Conservation (phyloP, 2,797 vertebrate species). For the Tapera naevia region DNA sequence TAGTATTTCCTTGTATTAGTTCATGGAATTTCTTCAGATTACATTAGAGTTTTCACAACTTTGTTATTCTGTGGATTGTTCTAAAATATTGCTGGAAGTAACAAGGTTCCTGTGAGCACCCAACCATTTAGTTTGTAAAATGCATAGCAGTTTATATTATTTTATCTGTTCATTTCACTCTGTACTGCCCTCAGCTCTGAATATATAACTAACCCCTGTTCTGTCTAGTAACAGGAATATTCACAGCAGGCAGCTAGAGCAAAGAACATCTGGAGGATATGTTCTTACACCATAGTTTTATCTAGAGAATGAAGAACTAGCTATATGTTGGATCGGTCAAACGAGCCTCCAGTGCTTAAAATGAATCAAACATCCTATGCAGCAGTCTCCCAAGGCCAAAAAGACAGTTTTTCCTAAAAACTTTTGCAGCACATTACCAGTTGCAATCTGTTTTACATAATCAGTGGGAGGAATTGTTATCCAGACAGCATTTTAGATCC, state of each 20-base stretch:
- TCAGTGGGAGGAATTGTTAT: neutral
- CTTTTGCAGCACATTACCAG: neutral
- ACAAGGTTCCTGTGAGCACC: neutral
- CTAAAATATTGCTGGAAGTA: neutral
- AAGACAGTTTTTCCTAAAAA: neutral
- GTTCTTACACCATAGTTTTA: neutral
- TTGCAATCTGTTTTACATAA: neutral
- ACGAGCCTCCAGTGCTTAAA: neutral
- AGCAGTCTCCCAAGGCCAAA: neutral
- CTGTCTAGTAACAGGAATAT: neutral
- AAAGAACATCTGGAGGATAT: neutral
- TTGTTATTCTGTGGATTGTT: neutral
- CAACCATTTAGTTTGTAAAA: neutral
- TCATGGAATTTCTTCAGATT: neutral
- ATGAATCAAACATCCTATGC: neutral
- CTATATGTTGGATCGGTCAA: neutral
- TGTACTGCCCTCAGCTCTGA: neutral
- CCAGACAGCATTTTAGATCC: neutral
- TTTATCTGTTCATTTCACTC: conserved; percentile 15
- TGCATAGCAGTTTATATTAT: neutral
- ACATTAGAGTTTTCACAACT: neutral
- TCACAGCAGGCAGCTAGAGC: neutral
- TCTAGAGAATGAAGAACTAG: neutral
- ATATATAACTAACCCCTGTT: neutral
- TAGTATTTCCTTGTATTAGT: neutral